These are phyloP conservation scores for Caenorhabditis virilis DNA, from an alignment of 2,888 invertebrate species.

Conservation along the genomic window DNA sequence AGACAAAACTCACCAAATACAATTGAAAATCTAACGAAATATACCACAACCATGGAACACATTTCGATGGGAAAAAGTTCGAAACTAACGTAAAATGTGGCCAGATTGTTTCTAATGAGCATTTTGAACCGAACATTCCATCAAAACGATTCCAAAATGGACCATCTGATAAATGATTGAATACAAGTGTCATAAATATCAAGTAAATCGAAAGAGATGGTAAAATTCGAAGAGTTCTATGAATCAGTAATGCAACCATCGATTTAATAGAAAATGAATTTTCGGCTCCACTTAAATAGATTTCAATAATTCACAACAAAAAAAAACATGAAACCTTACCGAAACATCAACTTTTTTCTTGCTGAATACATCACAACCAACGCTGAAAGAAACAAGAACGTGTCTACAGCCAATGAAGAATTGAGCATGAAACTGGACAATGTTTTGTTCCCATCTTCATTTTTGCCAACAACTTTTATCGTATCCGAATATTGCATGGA, in stretches of 20 bases:
- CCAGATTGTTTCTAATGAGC: slow-evolving; percentile 33
- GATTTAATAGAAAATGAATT: slow-evolving; percentile 1
- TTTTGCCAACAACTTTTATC: slow-evolving; percentile 15
- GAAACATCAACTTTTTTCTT: slow-evolving; percentile 33
- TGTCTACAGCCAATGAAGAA: slow-evolving; percentile 57
- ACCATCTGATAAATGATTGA: slow-evolving; percentile 40
- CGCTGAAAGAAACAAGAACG: slow-evolving; percentile 54
- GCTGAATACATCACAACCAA: slow-evolving; percentile 44
- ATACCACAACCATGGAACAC: slow-evolving; percentile 62
- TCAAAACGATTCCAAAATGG: slow-evolving; percentile 41
- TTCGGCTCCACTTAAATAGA: slow-evolving; percentile 10
- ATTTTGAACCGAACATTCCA: slow-evolving; percentile 53
- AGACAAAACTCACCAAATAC: slow-evolving; percentile 45
- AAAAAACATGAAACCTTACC: slow-evolving; percentile 7
- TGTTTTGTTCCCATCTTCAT: background rate
- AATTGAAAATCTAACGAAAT: slow-evolving; percentile 56
- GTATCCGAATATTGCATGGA: slow-evolving; percentile 45
- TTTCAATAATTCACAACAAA: background rate
- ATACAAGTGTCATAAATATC: slow-evolving; percentile 33
- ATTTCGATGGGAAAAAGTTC: slow-evolving; percentile 50
- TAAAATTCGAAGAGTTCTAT: slow-evolving; percentile 32
- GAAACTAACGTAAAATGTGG: slow-evolving; percentile 48
- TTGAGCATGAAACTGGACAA: slow-evolving; percentile 33
- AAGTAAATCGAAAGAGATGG: slow-evolving; percentile 34
- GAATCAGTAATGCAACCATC: slow-evolving; percentile 8